Evolutionary conservation across 2,113 vertebrate genomes (phyloP).

Genomic region (Gymnarchus niloticus): DNA sequence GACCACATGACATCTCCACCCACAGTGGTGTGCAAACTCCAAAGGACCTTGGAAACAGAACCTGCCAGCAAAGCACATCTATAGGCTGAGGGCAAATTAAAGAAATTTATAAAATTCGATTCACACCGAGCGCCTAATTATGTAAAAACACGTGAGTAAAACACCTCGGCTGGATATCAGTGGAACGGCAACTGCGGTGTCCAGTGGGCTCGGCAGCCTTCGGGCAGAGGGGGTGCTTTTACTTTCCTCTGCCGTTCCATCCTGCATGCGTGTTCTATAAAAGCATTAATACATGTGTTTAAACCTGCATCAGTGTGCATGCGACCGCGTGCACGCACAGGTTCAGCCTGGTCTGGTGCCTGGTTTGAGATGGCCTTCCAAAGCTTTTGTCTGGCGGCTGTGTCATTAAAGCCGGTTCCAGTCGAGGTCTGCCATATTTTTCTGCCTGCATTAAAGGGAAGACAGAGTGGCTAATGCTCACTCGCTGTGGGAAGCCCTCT

Average conservation of each 20-base stretch:
- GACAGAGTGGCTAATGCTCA: not conserved
- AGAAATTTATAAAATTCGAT: constrained; percentile 23
- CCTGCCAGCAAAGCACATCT: constrained; percentile 23
- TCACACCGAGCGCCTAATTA: constrained; percentile 43
- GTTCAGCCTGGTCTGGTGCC: not conserved
- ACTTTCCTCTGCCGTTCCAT: not conserved
- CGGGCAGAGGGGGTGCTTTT: not conserved
- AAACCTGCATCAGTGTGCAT: not conserved
- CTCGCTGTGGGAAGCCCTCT: constrained; percentile 14
- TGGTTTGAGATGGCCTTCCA: not conserved
- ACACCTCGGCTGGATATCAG: constrained; percentile 20
- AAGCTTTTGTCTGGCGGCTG: not conserved
- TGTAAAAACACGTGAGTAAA: constrained; percentile 38
- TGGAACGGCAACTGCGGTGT: not conserved
- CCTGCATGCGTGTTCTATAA: not conserved
- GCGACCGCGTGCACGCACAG: not conserved
- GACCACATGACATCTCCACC: not conserved
- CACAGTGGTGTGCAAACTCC: not conserved
- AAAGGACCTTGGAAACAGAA: not conserved
- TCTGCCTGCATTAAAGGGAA: not conserved
- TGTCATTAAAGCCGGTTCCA: not conserved
- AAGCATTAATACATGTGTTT: not conserved
- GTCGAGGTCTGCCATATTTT: not conserved
- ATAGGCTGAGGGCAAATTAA: constrained; percentile 31
- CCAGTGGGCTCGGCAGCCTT: constrained; percentile 9